Evolutionary conservation across 2,113 vertebrate genomes (phyloP), one percentile per base, ranked within the genome.

Genomic region (Pterocles orientalis): DNA sequence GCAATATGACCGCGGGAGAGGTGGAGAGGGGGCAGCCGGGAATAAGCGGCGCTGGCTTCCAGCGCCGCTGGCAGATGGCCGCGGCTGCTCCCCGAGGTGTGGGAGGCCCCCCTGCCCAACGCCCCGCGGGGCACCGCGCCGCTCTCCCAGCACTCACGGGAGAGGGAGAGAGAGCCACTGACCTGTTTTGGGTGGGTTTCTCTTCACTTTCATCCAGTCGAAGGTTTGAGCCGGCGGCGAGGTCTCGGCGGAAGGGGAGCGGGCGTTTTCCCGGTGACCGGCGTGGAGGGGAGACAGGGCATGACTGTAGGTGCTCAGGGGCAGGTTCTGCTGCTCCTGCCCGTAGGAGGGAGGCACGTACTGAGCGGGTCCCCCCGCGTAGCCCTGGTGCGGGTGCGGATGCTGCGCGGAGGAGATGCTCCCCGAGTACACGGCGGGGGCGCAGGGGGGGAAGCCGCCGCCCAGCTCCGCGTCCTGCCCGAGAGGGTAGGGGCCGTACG

Each of bases 161-260:
- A 13, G 45, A 54, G 21, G 31, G 26, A 33, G 24, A 23, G 43
- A 60, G 29, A 21, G 50, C 86, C 91, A 98, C 98, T 98, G 95
- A 99, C 99, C 99, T 98, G 99, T 99, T 98, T 99, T 99, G 58
- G 99, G 99, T 78, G 99, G 99, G 61, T 99, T 99, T 97, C 99
- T 98, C 97, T 99, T 99, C 48, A 99, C 99, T 98, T 99, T 99
- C 99, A 99, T 99, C 99, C 99, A 99, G 98, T 99, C 99, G 97
- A 99, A 99, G 65, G 99, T 99, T 95, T 99, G 99, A 18, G 99
- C 98, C 65, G 98, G 98, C 68, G 99, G 97, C 29, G 98, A 98
- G 18, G 98, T 98, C 78, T 99, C 99, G 21, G 98, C 97, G 65
- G 99, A 96, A 60, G 99, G 99, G n/a, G 99, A 99, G 69, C 98